Base-by-base conservation (phyloP, 1,140 invertebrate genomes). In the Drosophila simulans region DNA sequence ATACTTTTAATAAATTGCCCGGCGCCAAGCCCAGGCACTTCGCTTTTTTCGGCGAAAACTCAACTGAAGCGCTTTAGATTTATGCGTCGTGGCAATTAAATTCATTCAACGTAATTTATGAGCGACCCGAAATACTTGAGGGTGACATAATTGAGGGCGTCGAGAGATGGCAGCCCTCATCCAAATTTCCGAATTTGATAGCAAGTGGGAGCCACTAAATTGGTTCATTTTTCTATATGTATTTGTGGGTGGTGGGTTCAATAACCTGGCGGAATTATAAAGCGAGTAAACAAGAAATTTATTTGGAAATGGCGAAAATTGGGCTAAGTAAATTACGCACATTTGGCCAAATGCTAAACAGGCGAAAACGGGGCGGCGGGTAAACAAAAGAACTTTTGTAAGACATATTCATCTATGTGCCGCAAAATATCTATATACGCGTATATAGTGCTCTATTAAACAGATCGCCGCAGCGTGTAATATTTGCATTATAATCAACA, bases 41-140 rank as follows among this genome's bases (percentile, higher is more conserved):
- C 54, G 79, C 31, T 31, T 64, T 89, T 62, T 89, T 89, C 80
- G 64, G 60, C 57, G 69, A 89, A 88, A 83, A 84, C 66, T 80
- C 68, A 89, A 89, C 84, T 84, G 80, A 89, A 60, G 80, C 84
- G 85, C 80, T 90, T 89, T 80, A 89, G 84, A 89, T 89, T 89
- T 89, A 90, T 89, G 80, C 59, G 72, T 25, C 39, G 52, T 77
- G 84, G 72, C 84, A 89, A 89, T 89, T 89, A 85, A 90, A 89
- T 84, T 89, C 77, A 84, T 85, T 90, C 72, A 84, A 90, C 64
- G 65, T 78, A 75, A 89, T 89, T 88, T 88, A 89, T 88, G 84
- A 51, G 64, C 68, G 31, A 42, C 66, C 65, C 49, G 72, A 51
- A 72, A 73, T 76, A 68, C 76, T 77, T 64, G 62, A 48, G 85